These are phyloP conservation scores for Galeopterus variegatus DNA, from an alignment of 2,113 vertebrate genomes.

Conservation along the genomic window DNA sequence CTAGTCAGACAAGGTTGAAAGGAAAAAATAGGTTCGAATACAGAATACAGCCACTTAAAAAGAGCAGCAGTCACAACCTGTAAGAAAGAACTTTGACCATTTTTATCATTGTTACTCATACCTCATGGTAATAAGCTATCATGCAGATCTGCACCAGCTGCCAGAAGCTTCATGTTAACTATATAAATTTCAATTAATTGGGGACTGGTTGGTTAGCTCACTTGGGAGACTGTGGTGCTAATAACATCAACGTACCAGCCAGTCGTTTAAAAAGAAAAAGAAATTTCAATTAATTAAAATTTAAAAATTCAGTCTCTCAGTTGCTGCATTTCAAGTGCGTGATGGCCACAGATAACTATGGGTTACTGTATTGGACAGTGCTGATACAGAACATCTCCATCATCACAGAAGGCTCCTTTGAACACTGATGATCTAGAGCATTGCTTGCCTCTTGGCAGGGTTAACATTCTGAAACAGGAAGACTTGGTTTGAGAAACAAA, in stretches of 20 bases:
- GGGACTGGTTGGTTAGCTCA: too few species aligned
- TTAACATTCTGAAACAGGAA: neutral
- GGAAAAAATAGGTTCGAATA: rapidly evolving
- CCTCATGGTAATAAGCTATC: rapidly evolving
- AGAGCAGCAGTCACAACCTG: rapidly evolving
- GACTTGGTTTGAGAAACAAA: neutral
- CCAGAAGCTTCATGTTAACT: neutral
- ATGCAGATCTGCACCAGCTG: rapidly evolving
- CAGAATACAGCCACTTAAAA: neutral
- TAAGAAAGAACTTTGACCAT: rapidly evolving
- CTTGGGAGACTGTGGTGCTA: too few species aligned
- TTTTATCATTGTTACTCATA: rapidly evolving
- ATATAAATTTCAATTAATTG: too few species aligned
- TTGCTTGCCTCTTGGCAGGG: neutral
- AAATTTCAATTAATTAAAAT: neutral
- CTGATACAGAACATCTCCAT: too few species aligned
- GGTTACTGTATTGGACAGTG: rapidly evolving
- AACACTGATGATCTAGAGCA: neutral
- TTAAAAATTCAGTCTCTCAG: neutral
- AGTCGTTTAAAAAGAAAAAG: too few species aligned
- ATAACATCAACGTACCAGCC: too few species aligned
- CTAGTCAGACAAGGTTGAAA: neutral
- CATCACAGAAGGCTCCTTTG: neutral
- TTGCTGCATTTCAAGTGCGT: neutral
- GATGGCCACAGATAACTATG: rapidly evolving